Evolutionary conservation across 1,140 invertebrate species (phyloP), one percentile per base, ranked within the genome.

Genomic region (Sitodiplosis mosellana): DNA sequence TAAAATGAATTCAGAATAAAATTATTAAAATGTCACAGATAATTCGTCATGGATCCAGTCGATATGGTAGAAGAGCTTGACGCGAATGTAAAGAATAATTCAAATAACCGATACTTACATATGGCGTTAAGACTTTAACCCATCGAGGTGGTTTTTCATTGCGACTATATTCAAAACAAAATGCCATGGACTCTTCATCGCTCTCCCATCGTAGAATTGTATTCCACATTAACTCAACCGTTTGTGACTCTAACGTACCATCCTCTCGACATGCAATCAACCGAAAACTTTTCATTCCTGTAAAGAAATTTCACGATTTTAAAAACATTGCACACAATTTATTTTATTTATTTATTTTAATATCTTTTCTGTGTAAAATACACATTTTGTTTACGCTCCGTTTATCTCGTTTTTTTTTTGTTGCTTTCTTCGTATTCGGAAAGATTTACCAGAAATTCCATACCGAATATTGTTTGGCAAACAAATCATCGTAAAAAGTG

Each of bases 101-200:
- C 12, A 38, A 17, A 17, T 4, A 46, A 17, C 46, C 12, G 33
- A 45, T 54, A 81, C 81, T 83, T 73, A 94, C 89, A 72, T 93
- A 93, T 62, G 86, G 87, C 55, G 83, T 83, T 61, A 84, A 87
- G 54, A 95, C 83, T 70, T 89, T 87, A 40, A 96, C 75, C 76
- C 84, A 81, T 61, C 87, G 69, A 2, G 84, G 74, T 51, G 83
- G 80, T 54, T 87, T 82, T 54, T 88, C 86, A 50, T 66, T 65
- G 53, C 85, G 72, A 56, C 78, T 76, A 64, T 93, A 94, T 54
- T 87, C 80, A 66, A 94, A 80, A 56, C 81, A 82, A 66, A 92
- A 87, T 14, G 84, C 80, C 75, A 90, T 88, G 41, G 80, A 83
- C 58, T 89, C 87, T 60, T 93, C 87, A 64, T 94, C 89, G 14